These are phyloP conservation scores for Athripsodes cinereus DNA, from an alignment of 2,888 invertebrate species.

Conservation along the genomic window DNA sequence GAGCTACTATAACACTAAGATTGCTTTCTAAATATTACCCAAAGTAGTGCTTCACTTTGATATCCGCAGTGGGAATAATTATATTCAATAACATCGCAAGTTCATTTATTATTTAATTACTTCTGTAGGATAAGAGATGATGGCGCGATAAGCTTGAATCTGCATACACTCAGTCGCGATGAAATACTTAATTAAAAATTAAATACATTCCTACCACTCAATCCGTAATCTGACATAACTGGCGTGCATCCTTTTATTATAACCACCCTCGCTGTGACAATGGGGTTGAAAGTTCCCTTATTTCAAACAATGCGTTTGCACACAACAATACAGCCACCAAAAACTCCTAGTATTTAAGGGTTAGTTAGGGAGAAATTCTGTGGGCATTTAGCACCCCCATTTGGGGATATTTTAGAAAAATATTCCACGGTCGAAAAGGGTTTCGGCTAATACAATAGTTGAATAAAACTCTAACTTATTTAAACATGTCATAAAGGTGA, in stretches of 20 bases:
- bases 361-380: constrained; percentile 26
- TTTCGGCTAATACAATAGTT: constrained; percentile 4
- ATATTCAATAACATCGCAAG: background rate
- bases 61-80: no score
- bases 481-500: constrained; percentile 6
- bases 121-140: background rate
- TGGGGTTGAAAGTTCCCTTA: constrained; percentile 13
- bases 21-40: no score
- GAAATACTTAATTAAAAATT: constrained; percentile 26
- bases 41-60: no score
- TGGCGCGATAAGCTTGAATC: constrained; percentile 10
- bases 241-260: constrained; percentile 19
- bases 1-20: no score
- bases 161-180: constrained; percentile 7
- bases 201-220: constrained; percentile 21
- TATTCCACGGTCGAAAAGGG: constrained; percentile 14
- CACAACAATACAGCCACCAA: constrained; percentile 27
- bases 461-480: background rate
- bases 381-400: constrained; percentile 27
- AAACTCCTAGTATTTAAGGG: constrained; percentile 27
- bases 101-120: constrained; percentile 2
- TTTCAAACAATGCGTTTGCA: constrained; percentile 22
- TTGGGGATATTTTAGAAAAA: constrained; percentile 20
- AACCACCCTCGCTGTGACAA: constrained; percentile 11
- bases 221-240: constrained; percentile 24